Evolutionary conservation across 2,888 invertebrate species (phyloP).

Genomic region (Chrysina gloriosa): DNA sequence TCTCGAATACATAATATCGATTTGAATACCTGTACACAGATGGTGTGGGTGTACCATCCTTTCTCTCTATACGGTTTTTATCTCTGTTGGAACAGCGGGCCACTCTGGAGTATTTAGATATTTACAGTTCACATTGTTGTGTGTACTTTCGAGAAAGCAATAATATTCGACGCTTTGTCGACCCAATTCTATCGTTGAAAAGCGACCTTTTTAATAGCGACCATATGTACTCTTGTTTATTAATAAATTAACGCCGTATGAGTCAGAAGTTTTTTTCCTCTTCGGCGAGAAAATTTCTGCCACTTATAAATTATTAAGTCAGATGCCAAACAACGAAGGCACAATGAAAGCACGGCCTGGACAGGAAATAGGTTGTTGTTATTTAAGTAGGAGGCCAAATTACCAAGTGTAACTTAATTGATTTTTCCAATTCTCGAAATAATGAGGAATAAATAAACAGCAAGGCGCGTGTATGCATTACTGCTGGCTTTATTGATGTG

Average conservation of each 20-base stretch:
- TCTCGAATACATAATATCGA: slow-evolving; percentile 17
- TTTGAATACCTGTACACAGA: slow-evolving; percentile 17
- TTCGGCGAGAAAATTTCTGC: background rate
- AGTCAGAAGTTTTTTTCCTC: slow-evolving; percentile 8
- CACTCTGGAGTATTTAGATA: slow-evolving; percentile 9
- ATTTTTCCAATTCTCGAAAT: too few relatives aligned
- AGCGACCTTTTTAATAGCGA: slow-evolving; percentile 17
- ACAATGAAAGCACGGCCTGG: background rate
- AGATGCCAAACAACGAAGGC: background rate
- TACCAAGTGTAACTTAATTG: too few relatives aligned
- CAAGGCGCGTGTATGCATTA: too few relatives aligned
- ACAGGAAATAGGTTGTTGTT: background rate
- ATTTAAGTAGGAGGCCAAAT: too few relatives aligned
- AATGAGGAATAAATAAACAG: too few relatives aligned
- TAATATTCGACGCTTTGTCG: background rate
- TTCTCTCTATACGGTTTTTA: slow-evolving; percentile 9
- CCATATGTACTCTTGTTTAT: slow-evolving; percentile 20
- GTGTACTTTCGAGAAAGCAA: background rate
- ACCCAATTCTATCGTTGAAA: slow-evolving; percentile 19
- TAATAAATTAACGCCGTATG: slow-evolving; percentile 24
- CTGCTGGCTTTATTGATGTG: too few relatives aligned
- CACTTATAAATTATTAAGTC: slow-evolving; percentile 17
- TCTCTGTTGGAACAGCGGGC: background rate
- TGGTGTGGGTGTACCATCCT: slow-evolving; percentile 28
- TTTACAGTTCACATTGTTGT: slow-evolving; percentile 16